Base-by-base conservation (phyloP, 1,140 invertebrate species). In the Macrocentrus cingulum region DNA sequence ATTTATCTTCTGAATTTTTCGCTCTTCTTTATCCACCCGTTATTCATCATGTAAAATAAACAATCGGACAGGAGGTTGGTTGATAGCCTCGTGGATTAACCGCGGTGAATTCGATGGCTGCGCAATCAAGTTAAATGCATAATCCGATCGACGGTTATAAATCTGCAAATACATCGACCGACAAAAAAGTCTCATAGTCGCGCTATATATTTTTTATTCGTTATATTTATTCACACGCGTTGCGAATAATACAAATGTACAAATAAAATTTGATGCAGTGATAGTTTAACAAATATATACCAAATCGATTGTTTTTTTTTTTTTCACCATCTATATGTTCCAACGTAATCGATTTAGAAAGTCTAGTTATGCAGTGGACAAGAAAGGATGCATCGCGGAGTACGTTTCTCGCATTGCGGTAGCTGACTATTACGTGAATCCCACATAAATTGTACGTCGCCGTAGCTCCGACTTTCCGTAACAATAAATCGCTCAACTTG, bases 391-490 rank as follows among this genome's bases (percentile, higher is more conserved):
- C 50, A 41, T 25, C 29, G 39, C 44, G 9, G 36, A 52, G 41
- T 48, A 37, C 49, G 45, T 59, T 50, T 52, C 48, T 36, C 56
- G 51, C 46, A 53, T 51, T 51, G 46, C 42, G 36, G 52, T 56
- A 56, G 59, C 41, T 37, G 59, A 61, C 62, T 64, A 64, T 64
- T 64, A 64, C 62, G 62, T 46, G 56, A 61, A 58, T 64, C 59
- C 62, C 56, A 60, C 51, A 59, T 64, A 64, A 64, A 64, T 64
- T 58, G 59, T 55, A 46, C 49, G 61, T 50, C 44, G 59, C 56
- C 45, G 52, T 49, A 34, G 52, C 57, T 59, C 56, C 54, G 46
- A 56, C 51, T 64, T 60, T 61, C 49, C 59, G 59, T 64, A 61
- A 58, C 62, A 58, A 64, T 64, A 64, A 64, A 64, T 64, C 59